Evolutionary conservation across 2,888 invertebrate genomes (phyloP), one percentile per base, ranked within the genome.

Genomic region (Macaria notata): DNA sequence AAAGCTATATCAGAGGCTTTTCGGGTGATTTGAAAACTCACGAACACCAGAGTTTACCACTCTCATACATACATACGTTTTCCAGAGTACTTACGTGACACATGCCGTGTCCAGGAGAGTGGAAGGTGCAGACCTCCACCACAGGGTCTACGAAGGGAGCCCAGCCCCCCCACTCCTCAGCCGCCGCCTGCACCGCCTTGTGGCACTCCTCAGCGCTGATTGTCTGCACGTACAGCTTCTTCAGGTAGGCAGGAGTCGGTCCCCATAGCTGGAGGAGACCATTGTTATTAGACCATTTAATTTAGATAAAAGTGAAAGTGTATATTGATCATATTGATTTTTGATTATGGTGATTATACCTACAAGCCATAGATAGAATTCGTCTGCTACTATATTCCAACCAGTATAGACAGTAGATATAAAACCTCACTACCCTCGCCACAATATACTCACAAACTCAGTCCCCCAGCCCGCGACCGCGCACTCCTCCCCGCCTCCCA

Each of bases 401-500:
- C 19, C 19, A 19, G 19, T 19, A 19, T 19, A 19, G 19, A 19
- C 19, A 19, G 19, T 19, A 19, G 19, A 19, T 19, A 19, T 19
- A 19, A 19, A 19, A 1, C 19, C 19, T 19, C 19, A 19, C 19
- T 19, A 19, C 19, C 19, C 19, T 19, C 19, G 19, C 1, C 19
- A 19, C 19, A 19, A 19, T 19, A 19, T 36, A 29, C 65, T 68
- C 51, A 75, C 77, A 63, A 9, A 7, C 7, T 51, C 9, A 7
- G 47, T 50, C 4, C 81, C 81, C 78, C 79, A 82, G n/a, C 81
- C 82, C 3, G 76, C 72, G 5, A 76, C 76, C 44, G 38, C 67
- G 19, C 67, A 46, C 1, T 59, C 5, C 8, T 58, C 65, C 0
- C 59, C 68, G 3, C 62, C 71, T 1, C 36, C 63, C 0, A 75